Evolutionary conservation across 2,888 invertebrate genomes (phyloP).

Genomic region (Tineola bisselliella): DNA sequence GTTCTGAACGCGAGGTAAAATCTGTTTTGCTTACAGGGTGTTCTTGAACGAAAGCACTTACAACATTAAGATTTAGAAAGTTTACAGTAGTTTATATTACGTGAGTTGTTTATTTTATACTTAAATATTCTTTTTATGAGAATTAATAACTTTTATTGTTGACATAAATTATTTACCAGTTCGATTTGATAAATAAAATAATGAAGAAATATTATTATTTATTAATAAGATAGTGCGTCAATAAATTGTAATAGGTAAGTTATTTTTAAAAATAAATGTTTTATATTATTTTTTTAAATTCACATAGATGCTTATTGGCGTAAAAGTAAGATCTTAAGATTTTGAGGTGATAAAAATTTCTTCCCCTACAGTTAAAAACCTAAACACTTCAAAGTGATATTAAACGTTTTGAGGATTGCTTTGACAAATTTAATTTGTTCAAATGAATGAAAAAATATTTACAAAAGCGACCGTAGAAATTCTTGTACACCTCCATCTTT

Average conservation of each 20-base stretch:
- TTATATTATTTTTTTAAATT: not conserved
- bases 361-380: not conserved
- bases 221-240: too few species aligned
- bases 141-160: too few species aligned
- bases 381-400: conserved; percentile 16
- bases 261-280: too few species aligned
- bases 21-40: not conserved
- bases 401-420: conserved; percentile 23
- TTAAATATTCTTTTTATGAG: too few species aligned
- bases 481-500: conserved; percentile 5
- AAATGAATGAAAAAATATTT: conserved; percentile 22
- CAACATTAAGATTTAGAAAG: not conserved
- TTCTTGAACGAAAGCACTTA: not conserved
- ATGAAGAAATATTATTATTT: too few species aligned
- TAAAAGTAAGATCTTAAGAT: not conserved
- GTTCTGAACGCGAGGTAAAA: not conserved
- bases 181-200: too few species aligned
- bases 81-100: not conserved
- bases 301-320: not conserved
- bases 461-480: not conserved
- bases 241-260: too few species aligned
- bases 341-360: not conserved
- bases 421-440: conserved; percentile 22
- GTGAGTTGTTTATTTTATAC: not conserved
- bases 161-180: too few species aligned